phyloP scores from a whole-genome alignment of 2,888 invertebrate species.

The Sipunculus nudus region DNA sequence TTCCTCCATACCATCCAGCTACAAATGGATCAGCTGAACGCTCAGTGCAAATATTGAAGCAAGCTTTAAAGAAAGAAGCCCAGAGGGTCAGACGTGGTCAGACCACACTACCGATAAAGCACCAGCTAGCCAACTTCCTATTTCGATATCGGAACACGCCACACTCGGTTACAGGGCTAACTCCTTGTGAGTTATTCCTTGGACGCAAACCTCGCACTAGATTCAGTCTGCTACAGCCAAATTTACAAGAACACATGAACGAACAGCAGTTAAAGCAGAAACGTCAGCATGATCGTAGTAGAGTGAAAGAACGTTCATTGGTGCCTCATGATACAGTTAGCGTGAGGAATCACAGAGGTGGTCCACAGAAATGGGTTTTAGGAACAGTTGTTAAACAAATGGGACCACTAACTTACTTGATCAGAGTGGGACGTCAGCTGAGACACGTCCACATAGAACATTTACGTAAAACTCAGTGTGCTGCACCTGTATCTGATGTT shows the following conservation, averaged over 20 bases:
- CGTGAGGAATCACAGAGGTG: neutral
- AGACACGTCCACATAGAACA: constrained; percentile 10
- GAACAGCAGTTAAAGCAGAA: neutral
- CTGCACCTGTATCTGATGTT: no score
- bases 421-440: neutral
- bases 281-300: no score
- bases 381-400: constrained; percentile 2
- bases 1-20: constrained; percentile 2
- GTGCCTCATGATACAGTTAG: constrained; percentile 2
- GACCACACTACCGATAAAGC: neutral
- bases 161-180: neutral
- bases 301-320: no score
- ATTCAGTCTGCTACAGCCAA: neutral
- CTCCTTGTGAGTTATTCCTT: neutral
- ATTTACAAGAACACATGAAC: neutral
- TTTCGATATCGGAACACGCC: constrained; percentile 4
- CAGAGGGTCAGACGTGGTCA: neutral
- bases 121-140: constrained; percentile 3
- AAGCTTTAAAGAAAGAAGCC: constrained; percentile 4
- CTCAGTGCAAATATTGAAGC: neutral
- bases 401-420: constrained; percentile 3
- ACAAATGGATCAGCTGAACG: constrained; percentile 8
- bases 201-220: neutral
- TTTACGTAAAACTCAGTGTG: no score
- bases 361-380: neutral